Conservation (phyloP, 2,113 vertebrate genomes). For the Junco hyemalis region DNA sequence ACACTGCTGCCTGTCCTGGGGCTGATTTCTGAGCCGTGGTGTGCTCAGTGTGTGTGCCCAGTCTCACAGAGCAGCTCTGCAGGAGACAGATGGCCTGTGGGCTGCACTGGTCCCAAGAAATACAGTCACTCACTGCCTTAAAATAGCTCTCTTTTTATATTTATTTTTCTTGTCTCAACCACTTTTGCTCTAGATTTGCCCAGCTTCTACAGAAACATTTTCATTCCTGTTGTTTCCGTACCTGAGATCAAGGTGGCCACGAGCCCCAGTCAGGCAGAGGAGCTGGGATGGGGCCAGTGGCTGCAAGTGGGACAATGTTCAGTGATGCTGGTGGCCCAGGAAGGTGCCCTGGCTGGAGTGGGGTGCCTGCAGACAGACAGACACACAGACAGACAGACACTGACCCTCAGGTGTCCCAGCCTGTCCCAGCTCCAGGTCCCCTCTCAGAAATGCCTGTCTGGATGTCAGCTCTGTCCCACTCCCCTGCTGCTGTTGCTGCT, state of each 20-base stretch:
- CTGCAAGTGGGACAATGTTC: background rate
- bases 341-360: background rate
- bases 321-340: background rate
- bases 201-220: background rate
- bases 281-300: background rate
- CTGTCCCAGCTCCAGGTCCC: background rate
- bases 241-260: background rate
- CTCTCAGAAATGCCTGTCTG: background rate
- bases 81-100: constrained; percentile 26
- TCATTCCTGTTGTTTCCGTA: background rate
- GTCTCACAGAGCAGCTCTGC: background rate
- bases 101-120: background rate
- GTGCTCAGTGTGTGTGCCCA: background rate
- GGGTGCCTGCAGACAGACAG: constrained; percentile 1
- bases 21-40: background rate
- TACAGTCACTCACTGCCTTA: background rate
- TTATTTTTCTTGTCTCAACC: background rate
- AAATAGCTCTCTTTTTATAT: background rate
- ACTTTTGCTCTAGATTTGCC: background rate
- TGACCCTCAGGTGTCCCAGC: background rate
- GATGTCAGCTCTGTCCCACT: background rate
- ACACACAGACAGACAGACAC: background rate
- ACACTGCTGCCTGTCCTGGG: background rate
- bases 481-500: background rate
- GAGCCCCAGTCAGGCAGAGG: background rate